These are phyloP conservation scores for Thysanoteuthis rhombus DNA, from an alignment of 2,888 invertebrate species.

Conservation along the genomic window DNA sequence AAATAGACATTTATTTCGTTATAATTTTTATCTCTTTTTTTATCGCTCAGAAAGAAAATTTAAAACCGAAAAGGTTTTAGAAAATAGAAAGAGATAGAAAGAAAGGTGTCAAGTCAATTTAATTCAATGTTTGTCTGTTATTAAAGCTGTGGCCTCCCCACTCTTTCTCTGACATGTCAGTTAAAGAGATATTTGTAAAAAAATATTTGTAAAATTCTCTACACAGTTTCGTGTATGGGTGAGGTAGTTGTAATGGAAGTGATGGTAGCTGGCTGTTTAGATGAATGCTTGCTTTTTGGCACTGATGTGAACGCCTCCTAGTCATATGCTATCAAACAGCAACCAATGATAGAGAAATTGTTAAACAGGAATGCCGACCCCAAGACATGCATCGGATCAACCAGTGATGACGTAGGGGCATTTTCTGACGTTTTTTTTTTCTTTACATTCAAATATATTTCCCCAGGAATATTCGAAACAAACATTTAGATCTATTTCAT, in stretches of 20 bases:
- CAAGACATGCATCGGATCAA: neutral
- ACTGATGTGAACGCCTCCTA: neutral
- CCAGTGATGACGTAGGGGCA: neutral
- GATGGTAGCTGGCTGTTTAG: neutral
- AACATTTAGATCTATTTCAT: neutral
- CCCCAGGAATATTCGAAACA: neutral
- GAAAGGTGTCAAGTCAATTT: neutral
- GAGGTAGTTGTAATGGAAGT: neutral
- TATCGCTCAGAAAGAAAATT: neutral
- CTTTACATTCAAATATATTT: neutral
- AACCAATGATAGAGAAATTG: neutral
- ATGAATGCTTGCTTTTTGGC: neutral
- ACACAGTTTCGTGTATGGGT: neutral
- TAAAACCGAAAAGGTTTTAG: neutral
- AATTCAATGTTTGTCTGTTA: neutral
- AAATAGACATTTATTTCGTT: neutral
- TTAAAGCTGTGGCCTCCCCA: neutral
- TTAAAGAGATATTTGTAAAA: neutral
- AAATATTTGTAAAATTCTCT: neutral
- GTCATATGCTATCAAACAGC: neutral
- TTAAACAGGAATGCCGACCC: neutral
- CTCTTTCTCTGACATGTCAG: neutral
- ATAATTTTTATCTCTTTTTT: neutral
- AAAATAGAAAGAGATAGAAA: neutral
- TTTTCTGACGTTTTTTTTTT: neutral